A percentile compares a stretch with the other conserved stretches of the same genome.
phyloP scores from a whole-genome alignment of 2,888 invertebrate genomes.

The Cryptocephalus moraei region DNA sequence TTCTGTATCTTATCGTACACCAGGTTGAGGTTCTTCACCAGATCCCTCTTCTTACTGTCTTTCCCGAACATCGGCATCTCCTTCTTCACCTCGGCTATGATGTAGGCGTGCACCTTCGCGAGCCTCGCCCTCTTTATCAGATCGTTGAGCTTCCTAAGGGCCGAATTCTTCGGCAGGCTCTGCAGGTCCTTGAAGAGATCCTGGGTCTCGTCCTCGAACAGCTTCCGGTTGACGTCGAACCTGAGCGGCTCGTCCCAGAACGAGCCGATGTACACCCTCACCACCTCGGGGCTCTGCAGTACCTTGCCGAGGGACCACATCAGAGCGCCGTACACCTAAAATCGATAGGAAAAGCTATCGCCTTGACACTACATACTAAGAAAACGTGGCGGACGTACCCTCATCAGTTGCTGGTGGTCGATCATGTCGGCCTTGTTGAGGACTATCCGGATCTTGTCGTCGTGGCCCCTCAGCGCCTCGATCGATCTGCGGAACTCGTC shows the following conservation, averaged over 20 bases:
- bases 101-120: slow-evolving; percentile 97
- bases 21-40: slow-evolving; percentile 83
- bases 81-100: slow-evolving; percentile 85
- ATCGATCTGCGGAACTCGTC: slow-evolving; percentile 97
- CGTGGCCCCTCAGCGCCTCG: slow-evolving; percentile 88
- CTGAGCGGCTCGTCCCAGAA: slow-evolving; percentile 97
- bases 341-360: background rate
- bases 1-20: slow-evolving; percentile 81
- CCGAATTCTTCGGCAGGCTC: slow-evolving; percentile 89
- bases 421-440: slow-evolving; percentile 99
- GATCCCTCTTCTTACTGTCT: slow-evolving; percentile 90
- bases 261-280: slow-evolving; percentile 94
- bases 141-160: slow-evolving; percentile 93
- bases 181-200: slow-evolving; percentile 92
- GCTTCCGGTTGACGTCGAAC: slow-evolving; percentile 82
- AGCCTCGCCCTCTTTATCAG: slow-evolving; percentile 92
- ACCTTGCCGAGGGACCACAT: slow-evolving; percentile 99
- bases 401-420: slow-evolving; percentile 96
- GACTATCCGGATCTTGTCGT: slow-evolving; percentile 96
- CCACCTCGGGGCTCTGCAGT: slow-evolving; percentile 97
- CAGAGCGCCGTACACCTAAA: slow-evolving; percentile 81
- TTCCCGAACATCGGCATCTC: slow-evolving; percentile 97
- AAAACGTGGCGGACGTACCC: slow-evolving; percentile 37
- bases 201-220: slow-evolving; percentile 92
- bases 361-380: too few species aligned